Evolutionary conservation across 2,888 invertebrate genomes (phyloP).

Genomic region (Sphaerophoria taeniata): DNA sequence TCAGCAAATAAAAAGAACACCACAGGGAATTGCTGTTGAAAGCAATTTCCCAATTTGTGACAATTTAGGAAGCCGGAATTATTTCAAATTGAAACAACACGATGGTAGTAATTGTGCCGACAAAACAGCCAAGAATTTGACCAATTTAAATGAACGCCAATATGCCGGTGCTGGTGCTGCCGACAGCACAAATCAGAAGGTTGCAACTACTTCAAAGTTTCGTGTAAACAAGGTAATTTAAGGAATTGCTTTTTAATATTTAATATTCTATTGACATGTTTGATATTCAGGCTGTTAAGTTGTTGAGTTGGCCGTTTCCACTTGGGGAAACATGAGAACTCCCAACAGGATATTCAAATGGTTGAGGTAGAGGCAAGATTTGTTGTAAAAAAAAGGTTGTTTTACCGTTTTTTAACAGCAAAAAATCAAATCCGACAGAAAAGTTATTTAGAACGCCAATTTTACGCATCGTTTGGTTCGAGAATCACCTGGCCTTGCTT

Average conservation of each 20-base stretch:
- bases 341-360: too few relatives aligned
- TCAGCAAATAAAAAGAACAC: constrained; percentile 22
- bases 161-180: constrained; percentile 38
- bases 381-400: too few relatives aligned
- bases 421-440: neutral
- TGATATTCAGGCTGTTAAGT: neutral
- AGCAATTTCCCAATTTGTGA: constrained; percentile 45
- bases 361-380: too few relatives aligned
- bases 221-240: constrained; percentile 54
- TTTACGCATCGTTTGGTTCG: constrained; percentile 49
- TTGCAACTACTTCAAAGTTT: neutral
- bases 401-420: neutral
- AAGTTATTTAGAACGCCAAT: constrained; percentile 34
- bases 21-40: neutral
- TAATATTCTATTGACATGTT: neutral
- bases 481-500: neutral
- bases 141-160: constrained; percentile 78
- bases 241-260: constrained; percentile 15
- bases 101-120: constrained; percentile 14
- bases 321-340: too few relatives aligned
- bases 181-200: constrained; percentile 4
- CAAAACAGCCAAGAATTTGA: constrained; percentile 78
- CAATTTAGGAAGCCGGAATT: constrained; percentile 22
- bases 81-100: neutral
- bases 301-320: neutral